A percentile compares a stretch with the other conserved stretches of the same genome.
Conservation (phyloP, 2,888 invertebrate genomes). For the Schizotus pectinicornis region DNA sequence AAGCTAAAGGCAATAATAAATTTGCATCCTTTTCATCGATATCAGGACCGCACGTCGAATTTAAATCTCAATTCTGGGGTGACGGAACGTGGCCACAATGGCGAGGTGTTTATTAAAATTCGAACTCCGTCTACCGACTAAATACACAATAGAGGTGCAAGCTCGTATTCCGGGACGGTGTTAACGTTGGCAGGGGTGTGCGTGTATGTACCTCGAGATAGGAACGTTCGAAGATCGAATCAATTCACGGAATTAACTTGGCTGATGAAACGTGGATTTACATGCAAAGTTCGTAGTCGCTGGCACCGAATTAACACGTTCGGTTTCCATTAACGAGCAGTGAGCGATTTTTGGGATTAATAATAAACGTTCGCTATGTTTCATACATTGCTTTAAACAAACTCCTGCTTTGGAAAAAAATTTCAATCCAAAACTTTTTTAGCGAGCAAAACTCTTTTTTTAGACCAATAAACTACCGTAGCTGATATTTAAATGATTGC, state of each 20-base stretch:
- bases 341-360: neutral
- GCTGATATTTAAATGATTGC: too few species aligned
- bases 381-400: too few species aligned
- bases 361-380: too few species aligned
- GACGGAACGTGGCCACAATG: neutral
- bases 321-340: neutral
- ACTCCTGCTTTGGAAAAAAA: too few species aligned
- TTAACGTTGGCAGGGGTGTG: neutral
- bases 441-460: too few species aligned
- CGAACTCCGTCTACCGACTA: conserved; percentile 4
- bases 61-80: neutral
- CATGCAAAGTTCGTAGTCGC: conserved; percentile 1
- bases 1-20: conserved; percentile 4
- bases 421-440: too few species aligned
- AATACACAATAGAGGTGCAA: conserved; percentile 10
- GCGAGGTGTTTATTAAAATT: conserved; percentile 12
- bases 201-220: conserved; percentile 3
- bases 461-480: too few species aligned
- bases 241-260: conserved; percentile 9
- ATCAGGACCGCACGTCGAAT: conserved; percentile 6
- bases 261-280: conserved; percentile 5
- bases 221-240: conserved; percentile 1
- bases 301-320: conserved; percentile 1
- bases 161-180: neutral
- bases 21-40: conserved; percentile 8